Base-by-base conservation (phyloP, 2,888 invertebrate genomes). In the Amorpha juglandis region DNA sequence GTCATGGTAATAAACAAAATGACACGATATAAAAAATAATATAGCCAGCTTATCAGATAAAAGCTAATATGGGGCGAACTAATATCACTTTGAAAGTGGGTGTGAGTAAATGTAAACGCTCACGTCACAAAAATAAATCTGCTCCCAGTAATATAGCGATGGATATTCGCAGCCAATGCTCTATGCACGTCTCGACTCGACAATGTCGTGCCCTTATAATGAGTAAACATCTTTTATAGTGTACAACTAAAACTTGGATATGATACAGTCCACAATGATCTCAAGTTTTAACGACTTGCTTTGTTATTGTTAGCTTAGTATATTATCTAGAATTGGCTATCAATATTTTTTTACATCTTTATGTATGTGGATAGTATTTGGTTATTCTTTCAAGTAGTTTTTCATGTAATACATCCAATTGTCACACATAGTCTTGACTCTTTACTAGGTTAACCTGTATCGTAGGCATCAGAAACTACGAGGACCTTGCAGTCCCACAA, bases 181-280 rank as follows among this genome's bases (percentile, higher is more conserved):
- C n/a, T 14, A 58, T 12, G 42, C 12, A 52, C 16, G 27, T 27
- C 27, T 52, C 14, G 12, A 33, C 52, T 35, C 0, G n/a, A 42
- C 58, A 58, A 58, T 58, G 58, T 58, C 38, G 19, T 55, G 55
- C 55, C 58, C 58, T 42, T 12, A 12, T 58, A 58, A 58, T 58
- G 11, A 7, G 58, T 42, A 58, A 6, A 9, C 1, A 19, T 42
- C 38, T 19, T 12, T 38, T 52, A 52, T 52, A 52, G 8, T 19
- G 50, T 52, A 33, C 52, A 52, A 27, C 16, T 38, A 42, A 19
- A 42, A 19, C 58, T 58, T 16, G 52, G 52, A 33, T 38, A 11
- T 42, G 58, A 58, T 58, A n/a, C 38, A 58, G 16, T 42, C 19
- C 58, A 38, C 52, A 52, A 52, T 58, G 21, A 6, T 12, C 19